These are phyloP conservation scores for Microcaecilia unicolor DNA, from an alignment of 2,797 vertebrate species.

Conservation along the genomic window DNA sequence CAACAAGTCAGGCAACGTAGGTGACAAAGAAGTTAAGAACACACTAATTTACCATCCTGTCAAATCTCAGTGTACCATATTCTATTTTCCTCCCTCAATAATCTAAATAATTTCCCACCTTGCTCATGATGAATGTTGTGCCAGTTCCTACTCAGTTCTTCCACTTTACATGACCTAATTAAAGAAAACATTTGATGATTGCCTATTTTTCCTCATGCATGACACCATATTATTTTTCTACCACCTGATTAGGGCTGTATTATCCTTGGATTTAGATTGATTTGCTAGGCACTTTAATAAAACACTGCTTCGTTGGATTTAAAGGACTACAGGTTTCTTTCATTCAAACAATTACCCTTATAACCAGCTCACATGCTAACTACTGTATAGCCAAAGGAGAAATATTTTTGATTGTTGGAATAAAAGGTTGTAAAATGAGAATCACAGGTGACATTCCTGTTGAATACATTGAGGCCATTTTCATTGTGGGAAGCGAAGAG, in stretches of 20 bases:
- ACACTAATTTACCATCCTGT: conserved; percentile 59
- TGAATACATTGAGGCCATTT: conserved; percentile 44
- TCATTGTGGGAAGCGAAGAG: conserved; percentile 62
- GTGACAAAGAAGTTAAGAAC: conserved; percentile 14
- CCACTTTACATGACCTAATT: conserved; percentile 96
- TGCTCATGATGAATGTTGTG: conserved; percentile 97
- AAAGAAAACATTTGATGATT: conserved; percentile 99
- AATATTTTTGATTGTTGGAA: conserved; percentile 61
- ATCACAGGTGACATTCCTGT: conserved; percentile 83
- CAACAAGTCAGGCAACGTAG: conserved; percentile 35
- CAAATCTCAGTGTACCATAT: conserved; percentile 52
- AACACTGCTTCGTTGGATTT: conserved; percentile 91
- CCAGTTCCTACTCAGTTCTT: conserved; percentile 78
- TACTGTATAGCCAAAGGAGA: conserved; percentile 21
- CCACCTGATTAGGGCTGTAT: conserved; percentile 99
- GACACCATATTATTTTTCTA: conserved; percentile 99
- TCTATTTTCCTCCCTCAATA: conserved; percentile 73
- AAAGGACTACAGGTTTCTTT: conserved; percentile 90
- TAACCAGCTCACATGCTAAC: conserved; percentile 55
- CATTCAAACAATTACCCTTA: conserved; percentile 79
- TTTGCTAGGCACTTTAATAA: conserved; percentile 95
- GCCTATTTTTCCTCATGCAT: conserved; percentile 98
- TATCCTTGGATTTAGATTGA: conserved; percentile 99
- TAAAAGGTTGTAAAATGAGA: conserved; percentile 52
- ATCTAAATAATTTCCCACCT: conserved; percentile 98